Evolutionary conservation across 2,797 vertebrate species (phyloP), one percentile per base, ranked within the genome.

Genomic region (Apogon hyalosoma): DNA sequence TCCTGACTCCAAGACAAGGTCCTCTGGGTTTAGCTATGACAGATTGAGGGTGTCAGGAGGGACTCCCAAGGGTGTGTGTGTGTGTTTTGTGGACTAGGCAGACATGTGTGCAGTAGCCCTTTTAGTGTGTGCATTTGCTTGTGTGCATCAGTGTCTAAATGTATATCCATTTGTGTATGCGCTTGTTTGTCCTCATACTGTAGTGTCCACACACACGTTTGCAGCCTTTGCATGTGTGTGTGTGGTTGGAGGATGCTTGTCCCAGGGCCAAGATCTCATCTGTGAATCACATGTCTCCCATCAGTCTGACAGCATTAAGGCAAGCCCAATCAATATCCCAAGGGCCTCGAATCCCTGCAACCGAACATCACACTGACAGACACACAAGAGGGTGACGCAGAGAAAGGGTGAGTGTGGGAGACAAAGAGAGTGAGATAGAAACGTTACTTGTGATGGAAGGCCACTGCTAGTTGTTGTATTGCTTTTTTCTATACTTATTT

Each of bases 1-100:
- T 75, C 73, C 78, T 81, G 83, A 80, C 87, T 86, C 53, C 2
- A 84, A 84, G 76, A 84, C 62, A 41, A 73, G 74, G 56, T 87
- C 87, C 87, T 84, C 54, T 83, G 87, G 87, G 84, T 85, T 84
- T 68, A 73, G 76, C 83, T 85, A 73, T 88, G 89, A 92, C 91
- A 92, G 89, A 91, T 88, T 89, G 87, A 86, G 84, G 84, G 85
- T 89, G 90, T 89, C 84, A 88, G 69, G 67, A 88, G 69, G 64
- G 73, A 79, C 78, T 89, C 84, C 82, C 79, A 70, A 63, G 87
- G 79, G 73, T 77, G 73, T 69, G 57, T 71, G 79, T 57, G 52
- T 47, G 24, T 63, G 46, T 55, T 57, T n/a, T 68, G 43, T 8
- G n/a, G 47, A n/a, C 33, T 48, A 45, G 52, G 58, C 9, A 0